A percentile compares a stretch with the other conserved stretches of the same genome.
phyloP scores from a whole-genome alignment of 2,888 invertebrate species.

The Podotricha telesiphe region DNA sequence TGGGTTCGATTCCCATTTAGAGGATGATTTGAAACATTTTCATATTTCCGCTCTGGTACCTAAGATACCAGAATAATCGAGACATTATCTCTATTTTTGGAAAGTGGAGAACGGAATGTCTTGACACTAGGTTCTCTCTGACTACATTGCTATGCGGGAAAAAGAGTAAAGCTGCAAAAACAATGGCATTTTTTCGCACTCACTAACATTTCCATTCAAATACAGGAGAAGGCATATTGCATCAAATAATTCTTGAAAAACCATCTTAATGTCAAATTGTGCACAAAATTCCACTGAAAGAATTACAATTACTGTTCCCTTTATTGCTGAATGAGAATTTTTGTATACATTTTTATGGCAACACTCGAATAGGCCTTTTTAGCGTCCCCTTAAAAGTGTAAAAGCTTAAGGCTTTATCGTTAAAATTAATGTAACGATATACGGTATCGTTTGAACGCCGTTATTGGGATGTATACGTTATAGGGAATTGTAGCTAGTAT shows the following conservation, averaged over 20 bases:
- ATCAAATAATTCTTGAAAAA: slow-evolving; percentile 53
- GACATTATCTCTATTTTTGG: too few species aligned
- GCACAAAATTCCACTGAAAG: slow-evolving; percentile 63
- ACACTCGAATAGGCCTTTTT: slow-evolving; percentile 67
- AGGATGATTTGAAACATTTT: too few species aligned
- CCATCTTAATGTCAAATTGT: slow-evolving; percentile 70
- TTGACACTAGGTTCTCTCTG: too few species aligned
- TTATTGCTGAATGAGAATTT: slow-evolving; percentile 65
- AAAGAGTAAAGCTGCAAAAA: too few species aligned
- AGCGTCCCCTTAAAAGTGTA: slow-evolving; percentile 60
- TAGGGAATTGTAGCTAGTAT: neutral
- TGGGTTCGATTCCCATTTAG: too few species aligned
- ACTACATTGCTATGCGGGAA: too few species aligned
- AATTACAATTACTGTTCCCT: slow-evolving; percentile 69
- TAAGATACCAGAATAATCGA: too few species aligned
- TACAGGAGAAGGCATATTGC: slow-evolving; percentile 52
- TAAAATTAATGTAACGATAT: slow-evolving; percentile 77
- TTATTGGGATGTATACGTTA: slow-evolving; percentile 19
- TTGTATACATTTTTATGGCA: slow-evolving; percentile 66
- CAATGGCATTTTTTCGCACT: too few species aligned
- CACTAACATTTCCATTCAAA: neutral
- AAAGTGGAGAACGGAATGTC: too few species aligned
- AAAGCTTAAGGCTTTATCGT: slow-evolving; percentile 67
- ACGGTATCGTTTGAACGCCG: slow-evolving; percentile 52
- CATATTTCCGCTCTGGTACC: too few species aligned